Base-by-base conservation (phyloP, 2,113 vertebrate species). In the Actinemys pallida region DNA sequence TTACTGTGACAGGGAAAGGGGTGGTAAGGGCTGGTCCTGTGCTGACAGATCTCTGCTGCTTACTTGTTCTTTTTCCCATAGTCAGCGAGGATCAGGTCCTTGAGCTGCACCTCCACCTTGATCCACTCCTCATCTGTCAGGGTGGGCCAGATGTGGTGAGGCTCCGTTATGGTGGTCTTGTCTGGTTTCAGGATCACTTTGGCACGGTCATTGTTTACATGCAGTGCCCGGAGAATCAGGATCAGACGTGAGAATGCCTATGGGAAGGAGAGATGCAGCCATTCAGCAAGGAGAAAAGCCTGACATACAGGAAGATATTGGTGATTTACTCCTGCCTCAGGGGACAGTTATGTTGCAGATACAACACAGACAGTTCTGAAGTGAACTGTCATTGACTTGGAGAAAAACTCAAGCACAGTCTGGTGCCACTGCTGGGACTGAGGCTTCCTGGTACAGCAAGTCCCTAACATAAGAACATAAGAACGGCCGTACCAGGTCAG, bases 11-110 rank as follows among this genome's bases (percentile, higher is more conserved):
- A 87, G 53, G 42, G 42, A 83, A 88, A 87, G 10, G 84, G 59
- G 84, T 83, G 6, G 7, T 31, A 69, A 45, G 49, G 75, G 25
- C 42, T 27, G 45, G 24, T 25, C 75, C 75, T 47, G 24, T 27
- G 0, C 8, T 29, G 50, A 84, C 82, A 52, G 24, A 27, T 39
- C 39, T 75, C 39, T 50, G 39, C 2, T 4, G 81, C 99, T 99
- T 96, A 99, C 99, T 99, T 99, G 99, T 99, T 99, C 98, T 99
- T 99, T 98, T 99, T 99, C 97, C 99, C 99, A 1, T 99, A 99
- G 96, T 99, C 99, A 1, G 99, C 99, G 96, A 99, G 97, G 96
- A 99, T 99, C 35, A 99, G 98, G 97, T 99, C 99, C 91, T 99
- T 99, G 89, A 99, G 99, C 91, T 99, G 99, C 97, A 99, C 99